Percentiles rank a stretch among this genome's conserved stretches.
Conservation (phyloP, 2,888 invertebrate species). For the Caenorhabditis plicata region DNA sequence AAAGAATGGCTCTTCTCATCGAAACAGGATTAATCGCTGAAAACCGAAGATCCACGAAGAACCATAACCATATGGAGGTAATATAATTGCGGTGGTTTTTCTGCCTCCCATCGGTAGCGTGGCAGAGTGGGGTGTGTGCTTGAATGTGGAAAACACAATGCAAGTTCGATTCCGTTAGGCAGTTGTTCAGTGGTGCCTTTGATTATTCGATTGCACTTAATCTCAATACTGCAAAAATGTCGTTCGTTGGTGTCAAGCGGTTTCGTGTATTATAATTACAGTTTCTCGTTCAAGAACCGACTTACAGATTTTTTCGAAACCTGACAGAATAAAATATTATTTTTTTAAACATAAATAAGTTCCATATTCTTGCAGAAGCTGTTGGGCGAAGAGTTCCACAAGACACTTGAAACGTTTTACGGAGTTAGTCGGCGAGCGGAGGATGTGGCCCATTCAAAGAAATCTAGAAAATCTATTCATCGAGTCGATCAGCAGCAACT, state of each 20-base stretch:
- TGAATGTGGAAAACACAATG: too few relatives aligned
- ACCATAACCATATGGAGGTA: too few relatives aligned
- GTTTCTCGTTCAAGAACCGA: conserved; percentile 36
- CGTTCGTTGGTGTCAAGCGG: conserved; percentile 29
- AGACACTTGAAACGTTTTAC: conserved; percentile 15
- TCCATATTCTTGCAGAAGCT: conserved; percentile 14
- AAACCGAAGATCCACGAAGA: conserved; percentile 7
- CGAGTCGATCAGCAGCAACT: conserved; percentile 29
- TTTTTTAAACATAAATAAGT: too few relatives aligned
- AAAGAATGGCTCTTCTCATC: conserved; percentile 16
- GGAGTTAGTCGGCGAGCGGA: conserved; percentile 10
- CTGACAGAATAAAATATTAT: too few relatives aligned
- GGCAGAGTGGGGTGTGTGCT: conserved; percentile 4
- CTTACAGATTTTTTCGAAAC: conserved; percentile 28
- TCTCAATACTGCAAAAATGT: conserved; percentile 26
- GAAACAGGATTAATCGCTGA: conserved; percentile 27
- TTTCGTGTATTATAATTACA: conserved; percentile 23
- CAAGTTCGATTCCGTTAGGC: conserved; percentile 18
- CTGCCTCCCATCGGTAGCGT: too few relatives aligned
- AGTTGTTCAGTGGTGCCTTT: conserved; percentile 36
- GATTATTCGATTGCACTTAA: conserved; percentile 28
- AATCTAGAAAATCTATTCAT: conserved; percentile 22
- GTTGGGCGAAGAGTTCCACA: conserved; percentile 7
- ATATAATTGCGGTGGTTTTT: too few relatives aligned
- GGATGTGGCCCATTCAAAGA: conserved; percentile 10